Conservation (phyloP, 2,113 vertebrate species). For the Lagenorhynchus albirostris region DNA sequence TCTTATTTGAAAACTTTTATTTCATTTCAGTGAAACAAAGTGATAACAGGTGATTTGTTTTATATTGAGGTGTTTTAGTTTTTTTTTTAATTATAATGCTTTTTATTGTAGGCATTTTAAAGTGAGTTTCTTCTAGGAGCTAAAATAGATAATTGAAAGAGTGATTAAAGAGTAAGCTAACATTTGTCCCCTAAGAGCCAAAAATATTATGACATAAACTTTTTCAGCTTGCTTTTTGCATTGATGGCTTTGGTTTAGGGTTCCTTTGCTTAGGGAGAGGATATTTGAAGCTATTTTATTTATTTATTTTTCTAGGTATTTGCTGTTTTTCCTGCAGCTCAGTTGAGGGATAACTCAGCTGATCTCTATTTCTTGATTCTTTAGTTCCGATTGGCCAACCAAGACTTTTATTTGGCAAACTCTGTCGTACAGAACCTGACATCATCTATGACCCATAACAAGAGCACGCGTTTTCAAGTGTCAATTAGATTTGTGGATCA, state of each 20-base stretch:
- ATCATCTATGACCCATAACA: background rate
- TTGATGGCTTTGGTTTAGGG: background rate
- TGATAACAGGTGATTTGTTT: slow-evolving; percentile 37
- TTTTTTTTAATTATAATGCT: background rate
- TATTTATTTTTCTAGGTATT: slow-evolving; percentile 20
- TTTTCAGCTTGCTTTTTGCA: background rate
- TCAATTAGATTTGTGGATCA: background rate
- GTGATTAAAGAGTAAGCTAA: background rate
- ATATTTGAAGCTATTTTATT: slow-evolving; percentile 21
- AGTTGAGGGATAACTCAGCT: background rate
- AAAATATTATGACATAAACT: background rate
- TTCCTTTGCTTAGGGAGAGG: background rate
- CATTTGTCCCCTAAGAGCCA: background rate
- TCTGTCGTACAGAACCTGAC: background rate
- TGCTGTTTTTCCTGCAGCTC: background rate
- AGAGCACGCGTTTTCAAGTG: background rate
- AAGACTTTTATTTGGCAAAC: background rate
- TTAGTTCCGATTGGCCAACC: background rate
- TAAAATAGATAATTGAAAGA: background rate
- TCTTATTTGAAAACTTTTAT: background rate
- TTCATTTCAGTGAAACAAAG: slow-evolving; percentile 2
- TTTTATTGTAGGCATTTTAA: background rate
- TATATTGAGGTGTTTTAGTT: background rate
- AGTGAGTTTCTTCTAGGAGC: background rate
- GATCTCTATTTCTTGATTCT: background rate